These are phyloP conservation scores for Magallana ariakensis DNA, from an alignment of 1,140 invertebrate species.

Conservation along the genomic window DNA sequence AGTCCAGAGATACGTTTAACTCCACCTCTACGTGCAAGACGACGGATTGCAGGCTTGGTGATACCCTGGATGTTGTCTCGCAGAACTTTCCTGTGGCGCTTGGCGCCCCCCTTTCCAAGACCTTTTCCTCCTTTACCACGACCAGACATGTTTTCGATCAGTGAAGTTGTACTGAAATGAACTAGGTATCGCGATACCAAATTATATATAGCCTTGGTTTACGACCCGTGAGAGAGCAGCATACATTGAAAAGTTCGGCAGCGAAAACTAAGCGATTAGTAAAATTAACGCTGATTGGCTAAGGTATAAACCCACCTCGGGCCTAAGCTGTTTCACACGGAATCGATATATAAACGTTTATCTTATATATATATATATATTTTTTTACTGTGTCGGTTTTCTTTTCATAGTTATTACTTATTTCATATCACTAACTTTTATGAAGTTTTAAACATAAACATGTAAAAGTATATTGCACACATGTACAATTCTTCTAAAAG, in stretches of 20 bases:
- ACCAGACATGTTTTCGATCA: conserved; percentile 75
- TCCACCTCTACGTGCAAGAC: conserved; percentile 85
- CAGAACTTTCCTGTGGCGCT: conserved; percentile 79
- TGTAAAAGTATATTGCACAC: conserved; percentile 80
- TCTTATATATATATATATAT: not conserved
- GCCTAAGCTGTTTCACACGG: too few relatives aligned
- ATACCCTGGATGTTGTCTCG: conserved; percentile 89
- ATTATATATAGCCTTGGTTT: not conserved
- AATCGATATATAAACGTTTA: not conserved
- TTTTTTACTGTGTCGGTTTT: not conserved
- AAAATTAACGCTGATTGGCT: not conserved
- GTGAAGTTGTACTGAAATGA: conserved; percentile 72
- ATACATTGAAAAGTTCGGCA: not conserved
- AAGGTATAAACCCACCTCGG: not conserved
- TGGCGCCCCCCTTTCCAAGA: conserved; percentile 80
- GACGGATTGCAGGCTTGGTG: conserved; percentile 85
- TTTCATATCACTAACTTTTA: not conserved
- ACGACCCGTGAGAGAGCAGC: not conserved
- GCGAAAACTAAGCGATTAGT: too few relatives aligned
- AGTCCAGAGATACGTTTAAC: conserved; percentile 88
- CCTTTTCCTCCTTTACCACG: conserved; percentile 81
- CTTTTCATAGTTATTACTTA: not conserved
- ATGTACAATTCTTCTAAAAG: conserved; percentile 83
- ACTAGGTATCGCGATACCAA: conserved; percentile 76
- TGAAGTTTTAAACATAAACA: not conserved